Conservation (phyloP, 1,140 invertebrate species). For the Drosophila burlai region DNA sequence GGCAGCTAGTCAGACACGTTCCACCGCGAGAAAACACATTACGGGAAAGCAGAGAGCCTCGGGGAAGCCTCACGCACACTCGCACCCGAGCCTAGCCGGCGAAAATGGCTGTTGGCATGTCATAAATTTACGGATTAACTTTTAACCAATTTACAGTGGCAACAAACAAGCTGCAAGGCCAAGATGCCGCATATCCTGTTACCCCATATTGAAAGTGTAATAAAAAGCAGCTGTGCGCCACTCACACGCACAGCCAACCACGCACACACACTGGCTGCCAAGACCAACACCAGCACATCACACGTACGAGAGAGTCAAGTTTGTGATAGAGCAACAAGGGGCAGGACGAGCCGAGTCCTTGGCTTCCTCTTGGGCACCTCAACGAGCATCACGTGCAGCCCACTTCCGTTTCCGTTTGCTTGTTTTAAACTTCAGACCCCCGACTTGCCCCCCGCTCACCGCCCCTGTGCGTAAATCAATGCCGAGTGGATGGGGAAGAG, state of each 20-base stretch:
- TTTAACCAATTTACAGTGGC: conserved; percentile 81
- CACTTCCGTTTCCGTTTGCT: conserved; percentile 81
- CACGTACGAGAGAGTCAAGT: conserved; percentile 39
- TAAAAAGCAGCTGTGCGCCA: conserved; percentile 76
- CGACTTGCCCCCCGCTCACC: not conserved
- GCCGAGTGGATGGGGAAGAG: conserved; percentile 34
- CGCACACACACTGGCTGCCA: conserved; percentile 2
- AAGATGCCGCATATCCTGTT: conserved; percentile 61
- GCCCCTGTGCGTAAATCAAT: conserved; percentile 72
- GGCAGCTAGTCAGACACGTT: conserved; percentile 63
- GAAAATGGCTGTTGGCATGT: conserved; percentile 79
- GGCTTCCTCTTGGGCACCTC: conserved; percentile 71
- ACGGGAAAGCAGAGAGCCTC: not conserved
- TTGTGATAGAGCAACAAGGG: conserved; percentile 51
- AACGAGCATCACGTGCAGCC: conserved; percentile 82
- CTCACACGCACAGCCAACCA: conserved; percentile 10
- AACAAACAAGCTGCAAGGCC: conserved; percentile 59
- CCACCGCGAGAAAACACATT: conserved; percentile 22
- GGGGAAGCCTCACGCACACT: conserved; percentile 39
- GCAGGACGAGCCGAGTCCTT: conserved; percentile 44
- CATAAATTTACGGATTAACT: conserved; percentile 83
- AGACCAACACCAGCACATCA: conserved; percentile 9
- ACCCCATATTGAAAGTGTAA: conserved; percentile 79
- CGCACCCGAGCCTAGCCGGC: conserved; percentile 16
- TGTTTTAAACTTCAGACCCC: conserved; percentile 74